Evolutionary conservation across 2,113 vertebrate genomes (phyloP), one percentile per base, ranked within the genome.

Genomic region (Alexandromys fortis): DNA sequence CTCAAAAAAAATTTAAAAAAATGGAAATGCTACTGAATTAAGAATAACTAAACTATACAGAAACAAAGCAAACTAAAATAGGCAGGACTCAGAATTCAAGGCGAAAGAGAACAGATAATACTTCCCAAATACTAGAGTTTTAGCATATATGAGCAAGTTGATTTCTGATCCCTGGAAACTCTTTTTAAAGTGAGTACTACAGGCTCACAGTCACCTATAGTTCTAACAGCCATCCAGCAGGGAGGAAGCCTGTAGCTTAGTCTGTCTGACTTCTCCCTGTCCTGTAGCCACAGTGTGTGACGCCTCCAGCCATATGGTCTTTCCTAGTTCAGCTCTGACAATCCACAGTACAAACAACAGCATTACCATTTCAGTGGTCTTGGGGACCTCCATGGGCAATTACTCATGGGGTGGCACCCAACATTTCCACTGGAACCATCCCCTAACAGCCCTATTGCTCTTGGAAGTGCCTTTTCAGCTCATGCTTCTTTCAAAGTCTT

Each of bases 31-130:
- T 86, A 68, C 17, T 45, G 65, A 65, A 73, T 95, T 85, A 95
- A 61, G 55, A 95, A 79, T 67, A 79, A 63, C 76, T 92, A 58
- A 93, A 77, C 49, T 11, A 89, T 63, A 70, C 49, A 89, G 55
- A 85, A 91, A 89, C 30, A 87, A 90, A 89, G 28, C 61, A 68
- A 68, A 47, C 26, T 83, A 38, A 82, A 90, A 77, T 86, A 63
- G 67, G 24, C 28, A 86, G 61, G 13, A 91, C 67, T 87, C 42
- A 47, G 68, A 92, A 88, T 79, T 89, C 35, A 65, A 82, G 79
- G 26, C 6, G 78, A 77, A 72, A 79, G 90, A 42, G 33, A 91
- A 38, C 58, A 70, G 33, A 92, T 77, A 47, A 47, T 7, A 47
- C 6, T 47, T 47, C 8, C 47, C 47, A 47, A 55, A 35, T 38